Base-by-base conservation (phyloP, 2,888 invertebrate genomes). In the Platycnemis pennipes region DNA sequence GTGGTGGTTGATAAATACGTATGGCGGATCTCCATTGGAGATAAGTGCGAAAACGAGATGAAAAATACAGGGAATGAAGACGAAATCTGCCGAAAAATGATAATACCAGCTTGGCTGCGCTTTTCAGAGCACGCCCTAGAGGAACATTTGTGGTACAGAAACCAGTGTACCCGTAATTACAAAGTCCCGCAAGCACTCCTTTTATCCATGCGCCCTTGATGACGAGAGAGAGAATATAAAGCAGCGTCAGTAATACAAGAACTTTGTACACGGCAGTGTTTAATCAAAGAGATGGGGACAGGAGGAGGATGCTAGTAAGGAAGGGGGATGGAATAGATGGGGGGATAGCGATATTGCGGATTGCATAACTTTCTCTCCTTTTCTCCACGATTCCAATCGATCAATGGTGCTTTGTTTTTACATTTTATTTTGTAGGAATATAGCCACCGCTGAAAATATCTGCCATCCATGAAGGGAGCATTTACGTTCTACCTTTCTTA, bases 21-120 rank as follows among this genome's bases (percentile, higher is more conserved):
- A 77, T 77, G 77, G 26, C 11, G 77, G 77, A 77, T 77, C 77
- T 77, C 77, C 77, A 77, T 77, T 77, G 77, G 77, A 77, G 77
- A 77, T 77, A 77, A 77, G 37, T 13, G 37, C 37, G 77, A 77
- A 26, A 77, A 77, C 26, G 77, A 77, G 77, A 37, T 37, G 31
- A 37, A 37, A 77, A 77, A 77, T 77, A 11, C 77, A 77, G 77
- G 11, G 77, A 37, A 77, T 31, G 37, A 37, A 31, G 37, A 37
- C 77, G 37, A 37, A 77, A 77, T 77, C 77, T 37, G 77, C 77
- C 37, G 37, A 77, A 77, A 77, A 77, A 77, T 77, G 77, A 37
- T 77, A 77, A 77, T 77, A 26, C 77, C 63, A 22, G 5, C 37
- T 2, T n/a, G n/a, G 7, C 31, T 69, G 11, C 31, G 31, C 77